Evolutionary conservation across 2,797 vertebrate species (phyloP), one percentile per base, ranked within the genome.

Genomic region (Neosalanx taihuensis): DNA sequence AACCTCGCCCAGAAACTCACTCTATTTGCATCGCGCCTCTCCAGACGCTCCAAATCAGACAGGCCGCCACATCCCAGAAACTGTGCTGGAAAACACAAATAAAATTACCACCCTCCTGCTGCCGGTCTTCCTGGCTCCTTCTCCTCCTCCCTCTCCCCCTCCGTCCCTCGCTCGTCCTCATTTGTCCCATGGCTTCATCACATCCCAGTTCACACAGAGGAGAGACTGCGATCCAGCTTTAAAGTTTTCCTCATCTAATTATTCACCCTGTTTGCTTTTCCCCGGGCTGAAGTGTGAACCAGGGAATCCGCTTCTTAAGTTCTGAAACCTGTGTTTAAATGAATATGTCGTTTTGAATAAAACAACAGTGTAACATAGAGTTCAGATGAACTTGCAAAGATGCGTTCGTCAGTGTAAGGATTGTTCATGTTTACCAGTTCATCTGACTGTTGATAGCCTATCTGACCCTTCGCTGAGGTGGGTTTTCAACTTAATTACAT

Each of bases 21-120:
- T 65, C 79, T 76, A 90, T 91, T 91, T 91, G 86, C 90, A 90
- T 91, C 81, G 75, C 59, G 71, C 75, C 75, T 89, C 89, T 91
- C 85, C 81, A 88, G 85, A 84, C 84, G 26, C 83, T 61, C 69
- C 61, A 9, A 15, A 76, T 85, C 84, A 76, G 37, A 79, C 72
- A 86, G 83, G 82, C 85, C 12, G 20, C 81, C 60, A 76, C 58
- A 46, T 90, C 88, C 88, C 86, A 78, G 77, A 83, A 84, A 88
- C 73, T 76, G 82, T 81, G 86, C 65, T 82, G 83, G 83, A 80
- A 80, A 80, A 76, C 84, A 82, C 85, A 83, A 83, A 91, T 89
- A 88, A 91, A 91, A 46, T 46, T 12, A 46, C 41, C 12, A 6
- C 41, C 41, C 41, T 46, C 41, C 2, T 2, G 41, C 41, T 46